Evolutionary conservation across 2,888 invertebrate species (phyloP).

Genomic region (Nymphalis c-album): DNA sequence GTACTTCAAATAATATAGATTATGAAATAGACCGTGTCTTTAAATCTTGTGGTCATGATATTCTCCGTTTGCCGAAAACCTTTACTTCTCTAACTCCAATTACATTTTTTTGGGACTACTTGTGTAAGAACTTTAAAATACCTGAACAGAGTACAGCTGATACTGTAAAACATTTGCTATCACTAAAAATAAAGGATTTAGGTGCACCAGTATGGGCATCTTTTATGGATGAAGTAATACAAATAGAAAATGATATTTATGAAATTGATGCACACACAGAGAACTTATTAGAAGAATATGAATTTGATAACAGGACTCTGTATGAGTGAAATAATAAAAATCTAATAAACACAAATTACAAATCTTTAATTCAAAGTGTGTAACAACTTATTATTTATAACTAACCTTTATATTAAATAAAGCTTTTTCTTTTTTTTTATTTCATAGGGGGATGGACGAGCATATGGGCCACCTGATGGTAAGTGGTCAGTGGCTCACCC

Average conservation of each 20-base stretch:
- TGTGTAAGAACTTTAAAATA: slow-evolving; percentile 17
- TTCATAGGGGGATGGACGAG: too few relatives aligned
- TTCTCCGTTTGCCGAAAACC: slow-evolving; percentile 52
- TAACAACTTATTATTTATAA: too few relatives aligned
- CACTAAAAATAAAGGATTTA: slow-evolving; percentile 28
- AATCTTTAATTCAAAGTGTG: too few relatives aligned
- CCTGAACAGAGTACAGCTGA: slow-evolving; percentile 21
- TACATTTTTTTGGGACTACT: slow-evolving; percentile 50
- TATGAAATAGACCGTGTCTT: slow-evolving; percentile 50
- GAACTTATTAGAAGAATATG: slow-evolving; percentile 23
- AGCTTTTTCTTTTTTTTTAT: too few relatives aligned
- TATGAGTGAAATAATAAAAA: slow-evolving; percentile 1
- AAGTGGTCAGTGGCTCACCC: too few relatives aligned
- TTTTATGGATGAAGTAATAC: slow-evolving; percentile 38
- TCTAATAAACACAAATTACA: too few relatives aligned
- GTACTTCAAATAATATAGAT: slow-evolving; percentile 35
- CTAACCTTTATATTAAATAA: too few relatives aligned
- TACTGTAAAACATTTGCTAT: slow-evolving; percentile 26
- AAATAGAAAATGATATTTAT: slow-evolving; percentile 46
- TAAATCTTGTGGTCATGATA: slow-evolving; percentile 53
- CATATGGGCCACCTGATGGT: too few relatives aligned
- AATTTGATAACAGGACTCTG: slow-evolving; percentile 17
- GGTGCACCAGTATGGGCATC: slow-evolving; percentile 33
- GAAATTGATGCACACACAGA: slow-evolving; percentile 40
- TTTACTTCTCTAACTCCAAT: slow-evolving; percentile 52